These are phyloP conservation scores for Drosophila azteca DNA, from an alignment of 1,140 invertebrate species.

Conservation along the genomic window DNA sequence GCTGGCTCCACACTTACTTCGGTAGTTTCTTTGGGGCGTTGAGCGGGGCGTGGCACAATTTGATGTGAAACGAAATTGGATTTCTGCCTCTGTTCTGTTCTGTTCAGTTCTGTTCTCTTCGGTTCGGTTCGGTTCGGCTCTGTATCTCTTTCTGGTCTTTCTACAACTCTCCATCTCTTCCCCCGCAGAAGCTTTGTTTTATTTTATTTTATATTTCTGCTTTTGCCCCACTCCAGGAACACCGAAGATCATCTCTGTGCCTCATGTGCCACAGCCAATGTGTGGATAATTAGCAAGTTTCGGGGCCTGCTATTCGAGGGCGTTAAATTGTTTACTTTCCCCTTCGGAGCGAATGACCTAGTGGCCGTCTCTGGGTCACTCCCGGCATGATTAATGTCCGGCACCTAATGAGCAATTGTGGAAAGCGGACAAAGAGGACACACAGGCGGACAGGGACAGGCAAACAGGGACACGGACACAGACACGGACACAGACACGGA, in stretches of 20 bases:
- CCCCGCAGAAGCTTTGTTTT: not conserved
- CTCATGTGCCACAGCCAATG: constrained; percentile 45
- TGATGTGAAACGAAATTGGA: constrained; percentile 83
- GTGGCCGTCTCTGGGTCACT: constrained; percentile 63
- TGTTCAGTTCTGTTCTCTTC: not conserved
- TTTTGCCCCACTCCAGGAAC: not conserved
- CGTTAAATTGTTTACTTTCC: constrained; percentile 60
- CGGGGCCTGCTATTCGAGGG: constrained; percentile 25
- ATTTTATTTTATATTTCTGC: not conserved
- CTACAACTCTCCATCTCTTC: constrained; percentile 14
- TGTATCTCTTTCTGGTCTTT: constrained; percentile 10
- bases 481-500: constrained; percentile 20
- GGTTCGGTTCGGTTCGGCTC: constrained; percentile 12
- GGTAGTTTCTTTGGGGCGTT: constrained; percentile 78
- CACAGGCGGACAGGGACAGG: constrained; percentile 22
- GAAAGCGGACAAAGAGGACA: constrained; percentile 6
- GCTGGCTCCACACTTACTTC: constrained; percentile 51
- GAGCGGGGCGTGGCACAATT: constrained; percentile 71
- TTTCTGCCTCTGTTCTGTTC: constrained; percentile 48
- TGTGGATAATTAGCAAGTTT: constrained; percentile 74
- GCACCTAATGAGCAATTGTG: constrained; percentile 76
- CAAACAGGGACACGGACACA: constrained; percentile 8
- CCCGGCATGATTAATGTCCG: constrained; percentile 65
- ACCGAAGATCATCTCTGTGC: constrained; percentile 10
- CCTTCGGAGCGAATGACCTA: constrained; percentile 44